phyloP scores from a whole-genome alignment of 2,888 invertebrate genomes.

The Nasonovia ribisnigri region DNA sequence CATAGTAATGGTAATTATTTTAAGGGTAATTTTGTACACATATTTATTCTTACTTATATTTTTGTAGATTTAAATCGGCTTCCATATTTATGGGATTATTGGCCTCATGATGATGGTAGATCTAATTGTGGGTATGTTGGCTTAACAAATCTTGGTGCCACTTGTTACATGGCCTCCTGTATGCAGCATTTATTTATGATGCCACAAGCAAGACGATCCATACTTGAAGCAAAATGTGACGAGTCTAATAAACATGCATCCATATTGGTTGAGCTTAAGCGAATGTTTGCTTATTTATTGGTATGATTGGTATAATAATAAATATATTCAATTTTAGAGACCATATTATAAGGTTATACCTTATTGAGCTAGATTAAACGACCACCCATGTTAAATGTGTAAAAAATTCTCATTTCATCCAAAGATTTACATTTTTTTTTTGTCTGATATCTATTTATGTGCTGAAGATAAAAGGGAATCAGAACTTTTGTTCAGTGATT shows the following conservation, averaged over 20 bases:
- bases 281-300: constrained; percentile 95
- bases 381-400: too few species aligned
- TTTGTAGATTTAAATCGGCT: constrained; percentile 70
- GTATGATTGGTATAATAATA: constrained; percentile 70
- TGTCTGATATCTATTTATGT: background rate
- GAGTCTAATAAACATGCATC: constrained; percentile 82
- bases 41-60: background rate
- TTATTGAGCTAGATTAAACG: background rate
- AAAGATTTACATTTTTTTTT: background rate
- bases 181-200: constrained; percentile 98
- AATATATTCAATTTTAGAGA: background rate
- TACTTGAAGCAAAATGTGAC: constrained; percentile 82
- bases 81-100: constrained; percentile 96
- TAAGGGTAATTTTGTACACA: background rate
- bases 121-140: constrained; percentile 96
- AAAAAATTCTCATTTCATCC: background rate
- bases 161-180: constrained; percentile 97
- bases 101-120: constrained; percentile 96
- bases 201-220: constrained; percentile 89
- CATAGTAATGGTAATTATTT: constrained; percentile 79
- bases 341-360: background rate
- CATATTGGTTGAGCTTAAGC: constrained; percentile 87
- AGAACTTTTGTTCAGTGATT: background rate
- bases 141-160: constrained; percentile 93
- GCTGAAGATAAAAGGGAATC: background rate